A percentile compares a stretch with the other conserved stretches of the same genome.
These are phyloP conservation scores for Pseudochromis fuscus DNA, from an alignment of 2,797 vertebrate genomes.

Conservation along the genomic window DNA sequence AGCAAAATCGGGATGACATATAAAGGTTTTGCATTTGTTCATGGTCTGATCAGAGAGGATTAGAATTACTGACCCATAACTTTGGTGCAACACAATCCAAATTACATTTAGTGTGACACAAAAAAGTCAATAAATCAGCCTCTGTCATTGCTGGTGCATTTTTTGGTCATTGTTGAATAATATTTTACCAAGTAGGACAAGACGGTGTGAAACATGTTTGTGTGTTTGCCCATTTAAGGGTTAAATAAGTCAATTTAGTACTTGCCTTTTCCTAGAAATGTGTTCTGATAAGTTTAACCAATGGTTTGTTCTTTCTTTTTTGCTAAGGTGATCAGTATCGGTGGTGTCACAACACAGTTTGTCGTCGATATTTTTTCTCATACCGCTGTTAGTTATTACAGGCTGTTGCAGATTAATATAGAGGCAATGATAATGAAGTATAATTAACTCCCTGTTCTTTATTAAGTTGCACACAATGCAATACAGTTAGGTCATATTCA, in stretches of 20 bases:
- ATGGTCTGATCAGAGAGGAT: constrained; percentile 9
- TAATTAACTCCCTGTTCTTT: constrained; percentile 21
- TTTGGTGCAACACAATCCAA: neutral
- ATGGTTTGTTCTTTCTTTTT: too few relatives aligned
- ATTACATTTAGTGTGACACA: constrained; percentile 3
- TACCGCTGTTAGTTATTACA: constrained; percentile 2
- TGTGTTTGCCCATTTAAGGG: too few relatives aligned
- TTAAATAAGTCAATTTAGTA: too few relatives aligned
- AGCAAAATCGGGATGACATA: neutral
- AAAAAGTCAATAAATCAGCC: neutral
- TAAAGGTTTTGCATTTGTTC: neutral
- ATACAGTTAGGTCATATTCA: constrained; percentile 26
- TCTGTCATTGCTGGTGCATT: too few relatives aligned
- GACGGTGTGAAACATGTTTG: too few relatives aligned
- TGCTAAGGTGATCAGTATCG: too few relatives aligned
- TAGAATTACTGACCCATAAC: constrained; percentile 25
- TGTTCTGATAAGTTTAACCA: too few relatives aligned
- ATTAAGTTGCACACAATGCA: constrained; percentile 21
- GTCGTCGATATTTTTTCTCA: neutral
- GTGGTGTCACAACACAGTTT: neutral
- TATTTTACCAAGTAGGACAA: too few relatives aligned
- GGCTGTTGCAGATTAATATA: constrained; percentile 12
- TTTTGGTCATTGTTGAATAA: too few relatives aligned
- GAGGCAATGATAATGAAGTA: constrained; percentile 16
- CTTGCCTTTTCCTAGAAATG: too few relatives aligned